Percentiles rank a stretch among this genome's conserved stretches.
Evolutionary conservation across 2,797 vertebrate species (phyloP).

Genomic region (Peromyscus melanophrys): DNA sequence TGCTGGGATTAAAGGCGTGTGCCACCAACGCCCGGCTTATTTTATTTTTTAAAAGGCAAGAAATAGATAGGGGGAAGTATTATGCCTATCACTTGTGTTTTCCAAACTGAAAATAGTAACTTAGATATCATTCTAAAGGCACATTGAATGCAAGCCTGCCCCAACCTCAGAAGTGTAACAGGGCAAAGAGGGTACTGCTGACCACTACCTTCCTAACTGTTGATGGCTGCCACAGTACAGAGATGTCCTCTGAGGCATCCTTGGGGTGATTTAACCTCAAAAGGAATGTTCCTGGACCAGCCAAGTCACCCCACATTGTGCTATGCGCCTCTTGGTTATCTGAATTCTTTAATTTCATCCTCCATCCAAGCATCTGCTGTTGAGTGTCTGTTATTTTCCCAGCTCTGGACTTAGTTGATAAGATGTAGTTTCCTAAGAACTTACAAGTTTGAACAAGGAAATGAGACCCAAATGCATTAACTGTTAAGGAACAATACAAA

Average conservation of each 20-base stretch:
- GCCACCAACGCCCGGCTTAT: no score
- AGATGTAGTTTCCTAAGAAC: not conserved
- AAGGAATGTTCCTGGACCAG: not conserved
- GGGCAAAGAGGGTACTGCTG: not conserved
- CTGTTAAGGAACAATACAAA: conserved; percentile 11
- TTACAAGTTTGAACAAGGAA: not conserved
- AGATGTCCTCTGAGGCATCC: not conserved
- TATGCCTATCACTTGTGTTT: conserved; percentile 34
- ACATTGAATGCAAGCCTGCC: not conserved
- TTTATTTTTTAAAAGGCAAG: not conserved
- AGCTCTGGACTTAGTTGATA: not conserved
- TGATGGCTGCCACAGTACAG: not conserved
- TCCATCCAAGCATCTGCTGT: not conserved
- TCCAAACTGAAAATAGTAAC: not conserved
- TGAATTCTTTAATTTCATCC: not conserved
- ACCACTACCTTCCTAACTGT: not conserved
- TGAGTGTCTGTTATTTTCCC: not conserved
- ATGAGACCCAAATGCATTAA: not conserved
- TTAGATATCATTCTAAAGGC: conserved; percentile 37
- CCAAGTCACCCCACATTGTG: not conserved
- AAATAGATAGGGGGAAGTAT: conserved; percentile 5
- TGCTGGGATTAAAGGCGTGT: no score
- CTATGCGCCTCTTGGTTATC: not conserved
- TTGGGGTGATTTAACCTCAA: not conserved
- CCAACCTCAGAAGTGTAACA: not conserved